Evolutionary conservation across 2,797 vertebrate species (phyloP).

Genomic region (Bufotes viridis): DNA sequence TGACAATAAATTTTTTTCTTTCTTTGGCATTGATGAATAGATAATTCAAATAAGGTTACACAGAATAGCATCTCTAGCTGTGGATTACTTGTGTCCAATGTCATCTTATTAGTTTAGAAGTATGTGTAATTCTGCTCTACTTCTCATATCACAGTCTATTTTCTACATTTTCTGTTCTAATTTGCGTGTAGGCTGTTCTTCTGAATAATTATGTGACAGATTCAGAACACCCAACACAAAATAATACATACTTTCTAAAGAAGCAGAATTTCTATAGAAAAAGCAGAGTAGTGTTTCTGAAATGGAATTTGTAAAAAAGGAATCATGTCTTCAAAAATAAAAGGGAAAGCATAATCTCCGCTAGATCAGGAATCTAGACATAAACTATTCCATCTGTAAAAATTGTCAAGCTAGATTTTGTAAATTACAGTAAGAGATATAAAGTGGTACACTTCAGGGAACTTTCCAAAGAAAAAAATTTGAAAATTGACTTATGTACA

Average conservation of each 20-base stretch:
- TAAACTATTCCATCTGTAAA: not conserved
- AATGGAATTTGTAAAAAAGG: conserved; percentile 11
- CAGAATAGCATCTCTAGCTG: not conserved
- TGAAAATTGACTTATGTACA: not conserved
- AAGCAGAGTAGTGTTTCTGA: not conserved
- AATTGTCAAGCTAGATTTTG: not conserved
- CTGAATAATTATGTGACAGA: conserved; percentile 43
- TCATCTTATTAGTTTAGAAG: conserved; percentile 30
- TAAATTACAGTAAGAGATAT: not conserved
- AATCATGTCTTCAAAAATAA: not conserved
- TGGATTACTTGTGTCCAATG: not conserved
- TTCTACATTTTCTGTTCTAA: conserved; percentile 19
- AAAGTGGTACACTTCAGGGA: not conserved
- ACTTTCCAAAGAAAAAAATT: not conserved
- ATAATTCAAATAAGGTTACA: not conserved
- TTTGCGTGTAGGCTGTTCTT: conserved; percentile 6
- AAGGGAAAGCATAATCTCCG: not conserved
- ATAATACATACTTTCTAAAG: not conserved
- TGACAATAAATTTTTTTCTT: not conserved
- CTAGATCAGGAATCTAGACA: not conserved
- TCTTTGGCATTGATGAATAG: not conserved
- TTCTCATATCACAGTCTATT: conserved; percentile 42
- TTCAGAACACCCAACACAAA: conserved; percentile 12
- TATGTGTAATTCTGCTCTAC: conserved; percentile 9
- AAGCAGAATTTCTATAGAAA: not conserved